Conservation (phyloP, 2,113 vertebrate genomes). For the Sula dactylatra region DNA sequence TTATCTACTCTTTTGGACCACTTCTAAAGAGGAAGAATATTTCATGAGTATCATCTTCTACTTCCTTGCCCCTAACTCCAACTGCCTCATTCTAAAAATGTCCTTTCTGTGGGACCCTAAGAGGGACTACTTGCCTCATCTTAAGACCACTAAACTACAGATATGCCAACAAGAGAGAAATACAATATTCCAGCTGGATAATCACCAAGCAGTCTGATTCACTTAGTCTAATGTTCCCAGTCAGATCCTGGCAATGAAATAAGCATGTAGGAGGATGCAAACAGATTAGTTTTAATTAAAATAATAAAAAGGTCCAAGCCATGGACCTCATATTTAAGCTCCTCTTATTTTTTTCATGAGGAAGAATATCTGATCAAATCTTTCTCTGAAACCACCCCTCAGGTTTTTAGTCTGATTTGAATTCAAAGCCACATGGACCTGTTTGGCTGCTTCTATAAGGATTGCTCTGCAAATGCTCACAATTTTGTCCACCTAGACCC, state of each 20-base stretch:
- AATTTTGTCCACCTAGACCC: not conserved
- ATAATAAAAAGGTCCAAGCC: conserved; percentile 13
- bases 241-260: conserved; percentile 56
- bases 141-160: conserved; percentile 13
- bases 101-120: not conserved
- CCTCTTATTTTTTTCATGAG: not conserved
- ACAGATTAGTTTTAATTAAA: conserved; percentile 57
- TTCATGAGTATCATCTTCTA: not conserved
- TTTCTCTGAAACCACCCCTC: not conserved
- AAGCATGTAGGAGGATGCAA: conserved; percentile 39
- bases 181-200: conserved; percentile 48
- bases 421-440: not conserved
- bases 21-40: not conserved
- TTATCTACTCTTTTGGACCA: not conserved
- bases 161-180: conserved; percentile 29
- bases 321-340: not conserved
- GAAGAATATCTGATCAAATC: not conserved
- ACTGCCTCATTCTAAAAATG: not conserved
- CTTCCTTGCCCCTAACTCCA: not conserved
- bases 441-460: not conserved
- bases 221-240: conserved; percentile 56
- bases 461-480: not conserved
- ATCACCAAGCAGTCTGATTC: conserved; percentile 56
- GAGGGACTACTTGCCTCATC: not conserved
- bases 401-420: not conserved